A percentile compares a stretch with the other conserved stretches of the same genome.
Conservation (phyloP, 30 jellyfish, hydroid and myxozoan species). For the Aurelia sp. region DNA sequence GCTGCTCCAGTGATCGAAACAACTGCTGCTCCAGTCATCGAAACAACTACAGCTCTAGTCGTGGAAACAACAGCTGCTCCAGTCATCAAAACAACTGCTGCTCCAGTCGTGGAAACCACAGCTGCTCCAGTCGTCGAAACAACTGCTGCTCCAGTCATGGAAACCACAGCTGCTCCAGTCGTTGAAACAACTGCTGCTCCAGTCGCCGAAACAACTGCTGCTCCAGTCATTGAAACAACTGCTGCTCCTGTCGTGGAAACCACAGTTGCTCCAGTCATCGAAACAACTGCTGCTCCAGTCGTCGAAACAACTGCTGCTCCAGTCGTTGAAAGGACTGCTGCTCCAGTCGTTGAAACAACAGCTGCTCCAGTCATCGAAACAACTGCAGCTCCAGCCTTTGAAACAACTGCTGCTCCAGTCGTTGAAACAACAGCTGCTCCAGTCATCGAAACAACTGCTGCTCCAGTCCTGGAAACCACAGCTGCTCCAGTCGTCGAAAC, state of each 20-base stretch:
- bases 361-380: conserved; percentile 13
- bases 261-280: conserved; percentile 1
- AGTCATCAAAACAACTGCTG: conserved; percentile 21
- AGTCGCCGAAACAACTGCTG: conserved; percentile 20
- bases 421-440: conserved; percentile 30
- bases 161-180: conserved; percentile 29
- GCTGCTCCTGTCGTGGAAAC: conserved; percentile 27
- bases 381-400: neutral
- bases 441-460: conserved; percentile 11
- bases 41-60: conserved; percentile 14
- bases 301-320: conserved; percentile 27
- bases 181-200: conserved; percentile 6
- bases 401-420: conserved; percentile 12
- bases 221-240: conserved; percentile 8
- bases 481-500: conserved; percentile 30
- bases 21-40: conserved; percentile 6
- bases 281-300: neutral
- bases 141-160: conserved; percentile 10
- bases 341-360: conserved; percentile 11
- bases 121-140: conserved; percentile 2
- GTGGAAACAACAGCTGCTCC: conserved; percentile 49
- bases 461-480: conserved; percentile 21
- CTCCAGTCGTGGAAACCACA: conserved; percentile 1
- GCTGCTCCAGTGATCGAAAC: conserved; percentile 23
- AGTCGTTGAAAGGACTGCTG: neutral